Evolutionary conservation across 2,888 invertebrate genomes (phyloP).

Genomic region (Orchestes rusci): DNA sequence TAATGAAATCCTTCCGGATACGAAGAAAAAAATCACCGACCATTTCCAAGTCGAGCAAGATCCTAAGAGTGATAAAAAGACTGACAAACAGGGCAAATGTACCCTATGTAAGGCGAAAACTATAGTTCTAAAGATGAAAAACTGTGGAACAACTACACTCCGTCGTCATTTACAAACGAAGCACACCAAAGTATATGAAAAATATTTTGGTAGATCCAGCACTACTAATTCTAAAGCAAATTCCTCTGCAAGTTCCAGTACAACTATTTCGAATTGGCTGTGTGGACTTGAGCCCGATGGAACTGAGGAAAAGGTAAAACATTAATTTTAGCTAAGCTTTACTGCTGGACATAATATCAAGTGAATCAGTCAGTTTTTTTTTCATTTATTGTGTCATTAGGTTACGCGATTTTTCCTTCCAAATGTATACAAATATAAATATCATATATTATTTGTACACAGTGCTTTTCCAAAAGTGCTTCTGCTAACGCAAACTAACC

Average conservation of each 20-base stretch:
- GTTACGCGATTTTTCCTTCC: too few relatives aligned
- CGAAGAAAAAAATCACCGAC: constrained; percentile 1
- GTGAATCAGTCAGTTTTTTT: too few relatives aligned
- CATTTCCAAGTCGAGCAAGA: constrained; percentile 4
- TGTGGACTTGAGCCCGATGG: too few relatives aligned
- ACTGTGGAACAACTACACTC: neutral
- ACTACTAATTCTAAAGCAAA: constrained; percentile 1
- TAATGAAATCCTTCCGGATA: neutral
- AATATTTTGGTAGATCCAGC: constrained; percentile 3
- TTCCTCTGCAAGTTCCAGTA: neutral
- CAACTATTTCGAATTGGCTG: neutral
- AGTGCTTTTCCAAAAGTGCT: too few relatives aligned
- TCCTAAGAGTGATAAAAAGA: constrained; percentile 4
- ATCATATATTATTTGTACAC: too few relatives aligned
- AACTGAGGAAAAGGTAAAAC: too few relatives aligned
- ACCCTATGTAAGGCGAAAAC: neutral
- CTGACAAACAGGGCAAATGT: neutral
- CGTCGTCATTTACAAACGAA: neutral
- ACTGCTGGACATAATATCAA: too few relatives aligned
- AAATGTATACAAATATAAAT: too few relatives aligned
- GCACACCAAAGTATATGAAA: constrained; percentile 1
- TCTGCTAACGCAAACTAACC: too few relatives aligned
- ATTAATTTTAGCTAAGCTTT: too few relatives aligned
- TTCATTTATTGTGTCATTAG: too few relatives aligned
- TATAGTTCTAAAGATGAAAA: constrained; percentile 1